Conservation (phyloP, 2,888 invertebrate genomes). For the Crocallis elinguaria region DNA sequence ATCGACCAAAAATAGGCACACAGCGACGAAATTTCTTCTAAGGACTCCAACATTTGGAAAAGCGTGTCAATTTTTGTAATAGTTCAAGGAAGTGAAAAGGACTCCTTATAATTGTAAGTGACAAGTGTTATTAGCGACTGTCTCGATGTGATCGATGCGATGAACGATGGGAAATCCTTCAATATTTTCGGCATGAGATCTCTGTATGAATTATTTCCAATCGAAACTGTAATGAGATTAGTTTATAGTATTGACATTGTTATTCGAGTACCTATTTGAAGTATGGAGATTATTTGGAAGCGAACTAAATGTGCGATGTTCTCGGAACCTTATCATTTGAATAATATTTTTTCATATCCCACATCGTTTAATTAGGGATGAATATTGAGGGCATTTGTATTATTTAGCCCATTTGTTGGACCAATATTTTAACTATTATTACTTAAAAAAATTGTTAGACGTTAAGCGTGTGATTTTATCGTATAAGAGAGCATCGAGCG, state of each 20-base stretch:
- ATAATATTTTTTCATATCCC: conserved; percentile 85
- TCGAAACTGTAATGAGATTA: conserved; percentile 84
- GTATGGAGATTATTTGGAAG: conserved; percentile 80
- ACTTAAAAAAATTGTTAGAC: conserved; percentile 84
- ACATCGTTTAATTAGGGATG: conserved; percentile 84
- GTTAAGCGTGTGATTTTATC: conserved; percentile 85
- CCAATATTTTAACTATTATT: conserved; percentile 85
- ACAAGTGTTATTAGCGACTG: conserved; percentile 71
- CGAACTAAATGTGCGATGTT: conserved; percentile 73
- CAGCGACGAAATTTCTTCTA: conserved; percentile 52
- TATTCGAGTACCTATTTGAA: conserved; percentile 80
- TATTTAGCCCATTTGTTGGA: conserved; percentile 86
- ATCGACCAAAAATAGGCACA: conserved; percentile 69
- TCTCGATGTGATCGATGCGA: conserved; percentile 75
- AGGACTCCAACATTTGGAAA: conserved; percentile 50
- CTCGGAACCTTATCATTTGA: conserved; percentile 83
- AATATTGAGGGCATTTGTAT: conserved; percentile 85
- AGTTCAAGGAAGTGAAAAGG: conserved; percentile 57
- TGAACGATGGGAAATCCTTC: conserved; percentile 63
- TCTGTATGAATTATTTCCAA: conserved; percentile 79
- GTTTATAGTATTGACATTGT: conserved; percentile 83
- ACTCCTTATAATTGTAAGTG: conserved; percentile 66
- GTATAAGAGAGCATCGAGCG: conserved; percentile 83
- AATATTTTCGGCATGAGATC: conserved; percentile 72
- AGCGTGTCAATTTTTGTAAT: conserved; percentile 75